phyloP scores from a whole-genome alignment of 1,140 invertebrate genomes.

The Grapholita molesta region DNA sequence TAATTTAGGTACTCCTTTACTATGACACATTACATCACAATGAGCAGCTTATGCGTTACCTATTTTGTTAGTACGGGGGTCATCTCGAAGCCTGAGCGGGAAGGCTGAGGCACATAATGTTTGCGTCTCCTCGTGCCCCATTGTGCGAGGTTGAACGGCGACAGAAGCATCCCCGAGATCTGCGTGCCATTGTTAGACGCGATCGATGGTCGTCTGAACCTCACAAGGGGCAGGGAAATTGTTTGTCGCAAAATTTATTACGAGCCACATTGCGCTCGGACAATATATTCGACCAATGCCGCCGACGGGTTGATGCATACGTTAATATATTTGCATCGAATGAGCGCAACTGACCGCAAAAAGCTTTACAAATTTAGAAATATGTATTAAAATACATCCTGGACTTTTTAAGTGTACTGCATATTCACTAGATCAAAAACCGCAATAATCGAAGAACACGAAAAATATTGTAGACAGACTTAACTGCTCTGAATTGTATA shows the following conservation, averaged over 20 bases:
- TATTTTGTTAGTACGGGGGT: neutral
- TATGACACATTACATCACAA: too few species aligned
- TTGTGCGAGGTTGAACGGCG: conserved; percentile 19
- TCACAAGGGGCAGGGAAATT: conserved; percentile 66
- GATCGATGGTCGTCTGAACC: conserved; percentile 51
- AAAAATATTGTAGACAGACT: too few species aligned
- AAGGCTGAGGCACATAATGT: neutral
- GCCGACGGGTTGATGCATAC: too few species aligned
- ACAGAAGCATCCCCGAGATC: conserved; percentile 26
- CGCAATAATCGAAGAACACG: too few species aligned
- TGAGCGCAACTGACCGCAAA: conserved; percentile 30
- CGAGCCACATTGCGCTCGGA: conserved; percentile 18
- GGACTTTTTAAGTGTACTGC: too few species aligned
- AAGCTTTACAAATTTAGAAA: too few species aligned
- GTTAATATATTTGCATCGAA: too few species aligned
- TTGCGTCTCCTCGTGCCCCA: conserved; percentile 2
- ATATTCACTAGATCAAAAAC: too few species aligned
- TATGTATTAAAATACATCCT: too few species aligned
- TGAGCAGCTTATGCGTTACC: neutral
- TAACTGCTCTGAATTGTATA: too few species aligned
- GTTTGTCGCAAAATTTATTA: conserved; percentile 76
- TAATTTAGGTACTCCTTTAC: too few species aligned
- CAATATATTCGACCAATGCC: neutral
- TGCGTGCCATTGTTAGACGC: conserved; percentile 39
- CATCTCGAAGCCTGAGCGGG: neutral